Conservation (phyloP, 2,113 vertebrate species). For the rabbit (Oryctolagus cuniculus) region mOryCun1.1 NC_091433.1:179512001-179512500, state of each 20-base stretch:
- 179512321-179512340: slow-evolving; percentile 56
- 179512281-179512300: slow-evolving; percentile 41
- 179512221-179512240: neutral
- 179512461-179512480: neutral
- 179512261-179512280: slow-evolving; percentile 65
- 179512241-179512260: neutral
- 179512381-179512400: neutral
- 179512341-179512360: slow-evolving; percentile 39
- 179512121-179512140: neutral
- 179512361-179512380: slow-evolving; percentile 29
- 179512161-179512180: neutral
- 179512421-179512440: neutral
- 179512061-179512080: neutral
- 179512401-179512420: neutral
- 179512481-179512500: neutral
- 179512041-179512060: slow-evolving; percentile 21
- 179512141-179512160: neutral
- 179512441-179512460: neutral
- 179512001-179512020: slow-evolving; percentile 57
- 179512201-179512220: neutral
- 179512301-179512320: slow-evolving; percentile 56
- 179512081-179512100: slow-evolving; percentile 48
- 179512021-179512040: slow-evolving; percentile 59
- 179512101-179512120: neutral
- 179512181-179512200: neutral